Base-by-base conservation (phyloP, 1,140 invertebrate species). In the Penaeus japonicus region DNA sequence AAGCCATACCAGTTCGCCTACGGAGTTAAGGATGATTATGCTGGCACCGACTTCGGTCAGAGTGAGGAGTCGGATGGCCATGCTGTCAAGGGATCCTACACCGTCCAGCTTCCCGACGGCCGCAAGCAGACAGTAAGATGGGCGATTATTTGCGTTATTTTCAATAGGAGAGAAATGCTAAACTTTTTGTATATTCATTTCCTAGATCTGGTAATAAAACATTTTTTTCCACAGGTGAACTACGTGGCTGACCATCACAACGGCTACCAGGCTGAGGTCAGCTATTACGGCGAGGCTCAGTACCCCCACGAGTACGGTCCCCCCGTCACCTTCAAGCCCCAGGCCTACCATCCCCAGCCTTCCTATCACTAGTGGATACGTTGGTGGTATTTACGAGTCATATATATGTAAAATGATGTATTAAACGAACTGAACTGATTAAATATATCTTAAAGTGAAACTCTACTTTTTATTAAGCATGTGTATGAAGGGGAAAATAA, bases 1-100 rank as follows among this genome's bases (percentile, higher is more conserved):
- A 90, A 84, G 89, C 93, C 92, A 10, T 92, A 92, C 90, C 89
- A 91, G 24, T 92, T 92, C 89, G 87, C 91, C 62, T 92, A 92
- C 83, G 90, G 81, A 18, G 90, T 91, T 4, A 78, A 90, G 62
- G 90, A 91, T 65, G 57, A 89, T 32, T 87, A 90, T 82, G 78
- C 82, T 30, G 91, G 89, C 77, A 62, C 85, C 84, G 83, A 91
- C 62, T 91, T 84, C 89, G 85, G 79, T 22, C 84, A 86, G 35
- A 78, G 70, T 10, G 90, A 91, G 85, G 90, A 78, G 32, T 70
- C 83, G 39, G 90, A 91, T 54, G 90, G 89, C 77, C 84, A 91
- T 54, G 73, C 70, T 79, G 89, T 90, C n/a, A 57, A 30, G 22
- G 90, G 90, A 20, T 88, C 78, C 85, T 91, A 91, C 90, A 86